Percentiles rank a stretch among this genome's conserved stretches.
Evolutionary conservation across 2,113 vertebrate species (phyloP).

Genomic region (Gymnorhina tibicen): DNA sequence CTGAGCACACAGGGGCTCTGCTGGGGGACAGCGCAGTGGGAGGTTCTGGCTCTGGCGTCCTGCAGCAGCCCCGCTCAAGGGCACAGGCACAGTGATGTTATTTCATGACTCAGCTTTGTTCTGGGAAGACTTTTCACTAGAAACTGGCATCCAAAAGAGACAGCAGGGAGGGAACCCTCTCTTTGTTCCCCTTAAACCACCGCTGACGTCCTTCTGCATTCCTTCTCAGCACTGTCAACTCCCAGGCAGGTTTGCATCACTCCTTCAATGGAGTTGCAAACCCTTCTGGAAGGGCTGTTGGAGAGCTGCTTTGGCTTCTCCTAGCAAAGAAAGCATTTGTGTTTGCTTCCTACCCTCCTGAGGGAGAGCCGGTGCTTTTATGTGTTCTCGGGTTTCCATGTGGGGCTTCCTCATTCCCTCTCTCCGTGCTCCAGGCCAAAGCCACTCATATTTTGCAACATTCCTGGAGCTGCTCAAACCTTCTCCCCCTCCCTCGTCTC

Average conservation of each 20-base stretch:
- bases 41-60: background rate
- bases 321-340: background rate
- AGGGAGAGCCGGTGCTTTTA: background rate
- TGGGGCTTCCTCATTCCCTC: background rate
- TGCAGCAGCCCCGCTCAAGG: background rate
- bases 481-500: background rate
- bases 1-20: background rate
- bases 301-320: background rate
- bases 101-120: background rate
- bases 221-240: accelerated
- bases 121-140: background rate
- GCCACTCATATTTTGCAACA: background rate
- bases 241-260: background rate
- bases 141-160: background rate
- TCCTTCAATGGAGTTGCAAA: background rate
- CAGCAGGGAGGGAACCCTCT: background rate
- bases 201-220: background rate
- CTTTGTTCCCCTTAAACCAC: background rate
- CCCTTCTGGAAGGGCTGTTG: background rate
- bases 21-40: accelerated
- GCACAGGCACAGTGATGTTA: accelerated
- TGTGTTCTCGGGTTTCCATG: background rate
- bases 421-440: background rate
- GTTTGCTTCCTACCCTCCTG: background rate
- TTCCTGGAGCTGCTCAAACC: background rate